A percentile compares a stretch with the other conserved stretches of the same genome.
phyloP scores from a whole-genome alignment of 1,140 invertebrate genomes.

The Aphis gossypii region DNA sequence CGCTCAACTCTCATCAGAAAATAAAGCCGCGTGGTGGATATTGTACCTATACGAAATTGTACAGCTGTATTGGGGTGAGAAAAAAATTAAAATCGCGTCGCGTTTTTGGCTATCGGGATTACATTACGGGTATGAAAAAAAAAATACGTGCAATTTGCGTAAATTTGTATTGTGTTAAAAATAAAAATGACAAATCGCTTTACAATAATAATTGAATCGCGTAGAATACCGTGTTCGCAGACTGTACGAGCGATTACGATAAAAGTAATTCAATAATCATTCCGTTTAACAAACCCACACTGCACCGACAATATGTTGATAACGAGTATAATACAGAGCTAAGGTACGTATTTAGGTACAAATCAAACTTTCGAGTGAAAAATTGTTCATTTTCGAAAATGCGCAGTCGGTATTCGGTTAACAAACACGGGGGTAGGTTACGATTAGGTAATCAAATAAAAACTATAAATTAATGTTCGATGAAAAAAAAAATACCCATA shows the following conservation, averaged over 20 bases:
- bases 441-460: background rate
- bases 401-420: background rate
- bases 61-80: background rate
- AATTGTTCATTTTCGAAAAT: background rate
- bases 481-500: background rate
- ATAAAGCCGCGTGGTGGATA: conserved; percentile 2
- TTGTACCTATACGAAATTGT: background rate
- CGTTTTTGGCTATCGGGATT: background rate
- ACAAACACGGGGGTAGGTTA: background rate
- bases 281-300: background rate
- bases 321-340: background rate
- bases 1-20: conserved; percentile 44
- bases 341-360: background rate
- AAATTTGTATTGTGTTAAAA: background rate
- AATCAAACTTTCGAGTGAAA: background rate
- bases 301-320: background rate
- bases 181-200: conserved; percentile 2
- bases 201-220: background rate
- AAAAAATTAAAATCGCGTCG: conserved; percentile 15
- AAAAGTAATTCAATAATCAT: background rate
- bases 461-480: background rate
- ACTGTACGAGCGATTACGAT: background rate
- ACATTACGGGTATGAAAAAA: background rate
- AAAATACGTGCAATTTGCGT: background rate
- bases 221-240: background rate